A percentile compares a stretch with the other conserved stretches of the same genome.
Conservation (phyloP, 2,113 vertebrate genomes). For the Tenrec ecaudatus region DNA sequence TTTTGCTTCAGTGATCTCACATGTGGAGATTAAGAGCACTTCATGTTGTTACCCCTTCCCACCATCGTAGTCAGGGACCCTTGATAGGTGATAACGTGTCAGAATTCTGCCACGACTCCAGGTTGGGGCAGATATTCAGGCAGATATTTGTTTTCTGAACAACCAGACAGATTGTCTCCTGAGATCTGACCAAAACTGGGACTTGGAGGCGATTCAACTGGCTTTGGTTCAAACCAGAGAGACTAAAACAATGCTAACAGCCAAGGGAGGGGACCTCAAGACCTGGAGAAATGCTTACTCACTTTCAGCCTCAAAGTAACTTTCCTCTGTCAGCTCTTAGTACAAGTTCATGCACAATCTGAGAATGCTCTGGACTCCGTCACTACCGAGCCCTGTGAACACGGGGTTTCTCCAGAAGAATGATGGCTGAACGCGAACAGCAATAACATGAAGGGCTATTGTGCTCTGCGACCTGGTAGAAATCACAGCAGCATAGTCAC, state of each 20-base stretch:
- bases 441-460: not conserved
- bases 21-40: not conserved
- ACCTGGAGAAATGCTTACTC: conserved; percentile 41
- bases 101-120: not conserved
- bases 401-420: not conserved
- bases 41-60: not conserved
- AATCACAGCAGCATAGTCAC: not conserved
- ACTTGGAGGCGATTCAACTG: conserved; percentile 78
- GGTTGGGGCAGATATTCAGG: conserved; percentile 25
- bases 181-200: conserved; percentile 77
- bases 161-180: conserved; percentile 77
- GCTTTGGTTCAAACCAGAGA: conserved; percentile 73
- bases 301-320: not conserved
- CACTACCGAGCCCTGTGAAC: not conserved
- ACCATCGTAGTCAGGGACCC: not conserved
- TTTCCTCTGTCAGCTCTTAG: not conserved
- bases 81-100: not conserved
- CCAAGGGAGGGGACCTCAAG: not conserved
- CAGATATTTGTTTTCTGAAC: conserved; percentile 56
- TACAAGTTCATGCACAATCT: not conserved
- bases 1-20: not conserved
- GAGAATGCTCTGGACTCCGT: not conserved
- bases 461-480: not conserved
- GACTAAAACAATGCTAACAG: conserved; percentile 64
- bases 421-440: not conserved